Evolutionary conservation across 1,140 invertebrate species (phyloP).

Genomic region (Glossosoma conforme): DNA sequence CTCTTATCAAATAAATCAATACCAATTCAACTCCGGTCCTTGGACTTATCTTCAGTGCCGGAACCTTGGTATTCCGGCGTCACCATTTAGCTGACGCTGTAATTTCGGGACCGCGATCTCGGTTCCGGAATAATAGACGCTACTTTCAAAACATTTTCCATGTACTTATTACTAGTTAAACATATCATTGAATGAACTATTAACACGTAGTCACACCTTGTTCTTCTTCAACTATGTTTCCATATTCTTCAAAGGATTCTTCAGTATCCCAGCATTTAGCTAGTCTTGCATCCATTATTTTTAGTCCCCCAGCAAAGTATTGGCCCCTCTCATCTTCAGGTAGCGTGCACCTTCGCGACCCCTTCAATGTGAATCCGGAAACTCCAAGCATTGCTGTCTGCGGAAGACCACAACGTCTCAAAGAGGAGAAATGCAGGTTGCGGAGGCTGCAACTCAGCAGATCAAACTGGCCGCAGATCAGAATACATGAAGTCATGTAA

Average conservation of each 20-base stretch:
- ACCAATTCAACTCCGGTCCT: no score
- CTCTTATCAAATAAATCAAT: no score
- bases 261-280: background rate
- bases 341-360: constrained; percentile 19
- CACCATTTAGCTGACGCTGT: no score
- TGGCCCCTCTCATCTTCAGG: constrained; percentile 20
- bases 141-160: no score
- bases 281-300: constrained; percentile 14
- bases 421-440: constrained; percentile 24
- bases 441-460: constrained; percentile 29
- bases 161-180: no score
- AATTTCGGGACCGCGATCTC: no score
- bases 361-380: constrained; percentile 6
- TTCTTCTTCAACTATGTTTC: background rate
- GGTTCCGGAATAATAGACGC: no score
- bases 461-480: constrained; percentile 30
- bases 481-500: constrained; percentile 24
- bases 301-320: constrained; percentile 16
- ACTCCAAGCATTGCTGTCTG: constrained; percentile 6
- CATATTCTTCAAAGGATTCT: background rate
- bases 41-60: no score
- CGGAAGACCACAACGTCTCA: constrained; percentile 13
- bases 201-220: background rate
- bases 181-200: background rate
- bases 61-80: no score